phyloP scores from a whole-genome alignment of 2,113 vertebrate genomes.

The Reinhardtius hippoglossoides region DNA sequence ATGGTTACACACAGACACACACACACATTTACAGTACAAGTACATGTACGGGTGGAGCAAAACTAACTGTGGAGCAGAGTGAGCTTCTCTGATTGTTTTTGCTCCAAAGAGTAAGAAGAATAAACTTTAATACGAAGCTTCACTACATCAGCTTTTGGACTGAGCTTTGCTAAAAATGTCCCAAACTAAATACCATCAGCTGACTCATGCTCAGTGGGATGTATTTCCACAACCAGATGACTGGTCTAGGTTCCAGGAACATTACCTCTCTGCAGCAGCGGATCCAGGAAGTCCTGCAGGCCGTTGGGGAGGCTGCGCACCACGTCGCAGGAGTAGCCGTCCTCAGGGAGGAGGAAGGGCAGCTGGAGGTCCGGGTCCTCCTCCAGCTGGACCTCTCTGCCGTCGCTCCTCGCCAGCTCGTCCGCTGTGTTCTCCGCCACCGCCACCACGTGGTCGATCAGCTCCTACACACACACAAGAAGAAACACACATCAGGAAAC shows the following conservation, averaged over 20 bases:
- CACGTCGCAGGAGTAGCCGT: constrained; percentile 97
- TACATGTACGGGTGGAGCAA: no score
- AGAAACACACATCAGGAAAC: not conserved
- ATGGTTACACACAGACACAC: not conserved
- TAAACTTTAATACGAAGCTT: no score
- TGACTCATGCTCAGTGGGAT: no score
- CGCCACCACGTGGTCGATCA: constrained; percentile 94
- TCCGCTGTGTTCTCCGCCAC: constrained; percentile 97
- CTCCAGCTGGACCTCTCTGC: constrained; percentile 93
- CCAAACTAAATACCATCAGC: no score
- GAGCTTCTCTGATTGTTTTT: no score
- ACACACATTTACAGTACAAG: not conserved
- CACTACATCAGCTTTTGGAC: no score
- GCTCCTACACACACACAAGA: constrained; percentile 81
- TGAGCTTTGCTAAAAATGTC: no score
- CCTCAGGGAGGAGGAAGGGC: constrained; percentile 97
- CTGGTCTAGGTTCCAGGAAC: not conserved
- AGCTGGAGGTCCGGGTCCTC: constrained; percentile 98
- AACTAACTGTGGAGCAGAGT: no score
- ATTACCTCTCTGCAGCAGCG: constrained; percentile 94
- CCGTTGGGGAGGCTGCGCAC: constrained; percentile 96
- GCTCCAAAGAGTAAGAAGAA: no score
- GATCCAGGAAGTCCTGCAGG: constrained; percentile 96
- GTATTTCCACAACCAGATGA: not conserved
- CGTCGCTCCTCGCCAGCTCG: constrained; percentile 95